Percentiles rank a stretch among this genome's conserved stretches.
These are phyloP conservation scores for Dromiciops gliroides DNA, from an alignment of 2,113 vertebrate genomes.

Conservation along the genomic window DNA sequence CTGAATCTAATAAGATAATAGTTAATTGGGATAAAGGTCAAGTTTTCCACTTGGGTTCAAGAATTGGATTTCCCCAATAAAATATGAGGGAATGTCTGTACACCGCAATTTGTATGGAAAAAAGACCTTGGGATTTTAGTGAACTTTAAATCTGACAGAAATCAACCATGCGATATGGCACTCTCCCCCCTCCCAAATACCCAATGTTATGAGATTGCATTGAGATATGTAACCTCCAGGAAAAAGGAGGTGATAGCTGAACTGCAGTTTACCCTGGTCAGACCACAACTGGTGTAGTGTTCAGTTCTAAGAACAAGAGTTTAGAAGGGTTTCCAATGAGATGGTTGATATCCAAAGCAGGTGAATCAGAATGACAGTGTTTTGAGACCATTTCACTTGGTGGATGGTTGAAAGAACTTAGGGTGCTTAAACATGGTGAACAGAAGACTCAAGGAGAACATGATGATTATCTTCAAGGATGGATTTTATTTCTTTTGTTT, in stretches of 20 bases:
- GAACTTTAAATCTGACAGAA: not conserved
- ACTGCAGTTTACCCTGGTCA: too few relatives aligned
- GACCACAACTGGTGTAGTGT: too few relatives aligned
- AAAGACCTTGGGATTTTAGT: not conserved
- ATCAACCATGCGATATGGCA: not conserved
- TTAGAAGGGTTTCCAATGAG: not conserved
- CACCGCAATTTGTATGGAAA: too few relatives aligned
- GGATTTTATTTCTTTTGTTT: not conserved
- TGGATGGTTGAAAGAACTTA: not conserved
- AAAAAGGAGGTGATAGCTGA: not conserved
- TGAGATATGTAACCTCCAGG: not conserved
- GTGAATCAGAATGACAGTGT: not conserved
- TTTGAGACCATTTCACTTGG: not conserved
- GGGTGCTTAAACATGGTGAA: not conserved
- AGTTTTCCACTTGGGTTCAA: not conserved
- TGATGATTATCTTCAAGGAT: not conserved
- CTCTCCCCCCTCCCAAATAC: not conserved
- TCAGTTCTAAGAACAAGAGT: not conserved
- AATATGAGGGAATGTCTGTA: not conserved
- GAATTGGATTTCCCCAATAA: not conserved
- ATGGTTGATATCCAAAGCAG: too few relatives aligned
- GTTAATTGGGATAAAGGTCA: not conserved
- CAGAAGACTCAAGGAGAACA: not conserved
- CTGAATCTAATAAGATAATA: not conserved
- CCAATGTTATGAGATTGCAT: not conserved